Evolutionary conservation across 2,113 vertebrate species (phyloP).

Genomic region (Aspidoscelis tigris): DNA sequence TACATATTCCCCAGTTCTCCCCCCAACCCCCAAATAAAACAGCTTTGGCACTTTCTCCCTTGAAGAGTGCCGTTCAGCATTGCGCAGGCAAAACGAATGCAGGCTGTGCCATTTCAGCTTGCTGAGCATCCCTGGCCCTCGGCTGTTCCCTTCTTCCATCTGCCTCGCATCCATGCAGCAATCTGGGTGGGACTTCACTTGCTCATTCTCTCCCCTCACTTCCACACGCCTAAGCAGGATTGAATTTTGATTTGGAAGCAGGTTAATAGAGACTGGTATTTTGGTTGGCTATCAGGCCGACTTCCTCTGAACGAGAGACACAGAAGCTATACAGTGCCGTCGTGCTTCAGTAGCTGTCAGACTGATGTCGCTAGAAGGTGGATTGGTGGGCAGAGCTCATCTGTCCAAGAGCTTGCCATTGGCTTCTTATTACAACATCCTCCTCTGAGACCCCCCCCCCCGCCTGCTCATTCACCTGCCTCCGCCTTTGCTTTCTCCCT

Average conservation of each 20-base stretch:
- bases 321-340: slow-evolving; percentile 33
- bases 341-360: slow-evolving; percentile 50
- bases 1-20: not conserved
- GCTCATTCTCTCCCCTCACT: slow-evolving; percentile 16
- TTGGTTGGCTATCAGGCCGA: slow-evolving; percentile 27
- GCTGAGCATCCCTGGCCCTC: not conserved
- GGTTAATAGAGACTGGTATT: not conserved
- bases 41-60: not conserved
- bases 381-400: slow-evolving; percentile 64
- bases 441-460: slow-evolving; percentile 78
- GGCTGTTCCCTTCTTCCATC: not conserved
- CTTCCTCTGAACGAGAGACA: not conserved
- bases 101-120: slow-evolving; percentile 15
- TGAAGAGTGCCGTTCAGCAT: rapidly evolving
- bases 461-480: slow-evolving; percentile 79
- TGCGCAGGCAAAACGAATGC: not conserved
- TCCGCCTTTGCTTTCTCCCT: slow-evolving; percentile 76
- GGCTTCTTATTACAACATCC: slow-evolving; percentile 93
- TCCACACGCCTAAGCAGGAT: not conserved
- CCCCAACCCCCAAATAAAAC: no score
- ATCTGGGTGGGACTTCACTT: slow-evolving; percentile 21
- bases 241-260: slow-evolving; percentile 37
- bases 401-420: slow-evolving; percentile 84
- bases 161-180: not conserved
- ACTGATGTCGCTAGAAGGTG: slow-evolving; percentile 58